phyloP scores from a whole-genome alignment of 2,797 vertebrate species.

The Onychomys leucogaster region DNA sequence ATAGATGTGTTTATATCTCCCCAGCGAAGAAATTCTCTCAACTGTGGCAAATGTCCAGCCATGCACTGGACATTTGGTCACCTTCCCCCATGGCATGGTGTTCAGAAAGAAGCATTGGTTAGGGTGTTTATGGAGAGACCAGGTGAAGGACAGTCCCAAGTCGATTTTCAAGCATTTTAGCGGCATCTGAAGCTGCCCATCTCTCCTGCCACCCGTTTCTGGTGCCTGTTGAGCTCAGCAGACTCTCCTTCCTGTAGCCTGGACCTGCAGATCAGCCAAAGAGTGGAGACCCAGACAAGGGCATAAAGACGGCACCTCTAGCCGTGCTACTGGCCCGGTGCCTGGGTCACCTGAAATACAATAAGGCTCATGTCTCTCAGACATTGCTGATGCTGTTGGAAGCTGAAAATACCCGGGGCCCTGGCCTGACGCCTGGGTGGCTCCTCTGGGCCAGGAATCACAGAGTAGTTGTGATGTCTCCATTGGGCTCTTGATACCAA shows the following conservation, averaged over 20 bases:
- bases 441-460: background rate
- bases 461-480: background rate
- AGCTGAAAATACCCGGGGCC: conserved; percentile 67
- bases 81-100: rapidly evolving
- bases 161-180: background rate
- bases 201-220: background rate
- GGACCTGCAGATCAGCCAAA: background rate
- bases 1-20: background rate
- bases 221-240: background rate
- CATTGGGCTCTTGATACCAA: background rate
- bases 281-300: conserved; percentile 28
- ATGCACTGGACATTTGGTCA: background rate
- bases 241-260: background rate
- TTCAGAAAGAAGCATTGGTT: background rate
- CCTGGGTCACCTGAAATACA: conserved; percentile 72
- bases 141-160: background rate
- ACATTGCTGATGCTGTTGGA: conserved; percentile 57
- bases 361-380: conserved; percentile 35
- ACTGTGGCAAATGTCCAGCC: background rate
- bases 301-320: background rate
- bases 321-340: background rate
- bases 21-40: background rate
- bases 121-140: background rate
- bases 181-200: background rate
- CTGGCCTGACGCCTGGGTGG: background rate